phyloP scores from a whole-genome alignment of 2,888 invertebrate genomes.

The Drosophila flavopinicola region DNA sequence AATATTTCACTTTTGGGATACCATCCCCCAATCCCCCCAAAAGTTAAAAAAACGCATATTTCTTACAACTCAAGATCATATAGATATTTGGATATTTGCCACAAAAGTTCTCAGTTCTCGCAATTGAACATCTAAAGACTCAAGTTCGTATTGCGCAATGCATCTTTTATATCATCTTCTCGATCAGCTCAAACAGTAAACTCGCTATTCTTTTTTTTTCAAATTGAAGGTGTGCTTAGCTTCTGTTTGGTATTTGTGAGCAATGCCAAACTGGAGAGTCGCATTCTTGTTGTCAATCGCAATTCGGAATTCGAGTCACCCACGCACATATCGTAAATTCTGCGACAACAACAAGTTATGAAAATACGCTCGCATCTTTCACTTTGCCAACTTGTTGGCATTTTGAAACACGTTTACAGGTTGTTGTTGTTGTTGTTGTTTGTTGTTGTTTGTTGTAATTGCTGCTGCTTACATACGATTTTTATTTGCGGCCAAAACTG shows the following conservation, averaged over 20 bases:
- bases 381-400: slow-evolving; percentile 49
- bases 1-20: too few species aligned
- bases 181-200: background rate
- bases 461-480: slow-evolving; percentile 15
- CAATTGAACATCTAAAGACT: background rate
- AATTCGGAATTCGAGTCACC: slow-evolving; percentile 33
- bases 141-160: background rate
- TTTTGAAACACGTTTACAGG: slow-evolving; percentile 58
- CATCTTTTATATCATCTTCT: background rate
- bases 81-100: too few species aligned
- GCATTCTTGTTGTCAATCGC: slow-evolving; percentile 16
- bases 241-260: slow-evolving; percentile 26
- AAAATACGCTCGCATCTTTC: slow-evolving; percentile 37
- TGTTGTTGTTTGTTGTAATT: slow-evolving; percentile 11
- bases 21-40: too few species aligned
- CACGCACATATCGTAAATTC: slow-evolving; percentile 39
- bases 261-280: slow-evolving; percentile 8
- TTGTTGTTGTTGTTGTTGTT: slow-evolving; percentile 10
- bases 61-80: too few species aligned
- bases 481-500: slow-evolving; percentile 46
- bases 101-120: too few species aligned
- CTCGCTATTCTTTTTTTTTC: background rate
- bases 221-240: slow-evolving; percentile 1
- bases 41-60: too few species aligned
- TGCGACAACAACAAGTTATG: slow-evolving; percentile 3